A percentile compares a stretch with the other conserved stretches of the same genome.
Evolutionary conservation across 1,140 invertebrate genomes (phyloP).

Genomic region (Papilio helenus): DNA sequence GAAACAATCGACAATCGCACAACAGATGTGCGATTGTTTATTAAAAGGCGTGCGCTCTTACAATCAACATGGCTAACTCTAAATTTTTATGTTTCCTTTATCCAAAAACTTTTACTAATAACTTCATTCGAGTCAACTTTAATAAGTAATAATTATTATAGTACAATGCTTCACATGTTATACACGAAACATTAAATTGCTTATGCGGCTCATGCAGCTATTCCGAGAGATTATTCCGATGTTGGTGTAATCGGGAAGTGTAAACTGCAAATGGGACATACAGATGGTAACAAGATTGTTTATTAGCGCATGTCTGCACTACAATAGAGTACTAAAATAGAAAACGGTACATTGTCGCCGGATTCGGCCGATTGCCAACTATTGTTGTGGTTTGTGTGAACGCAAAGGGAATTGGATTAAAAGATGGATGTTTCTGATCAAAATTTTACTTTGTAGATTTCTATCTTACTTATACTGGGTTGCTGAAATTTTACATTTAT

Average conservation of each 20-base stretch:
- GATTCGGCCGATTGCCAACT: constrained; percentile 35
- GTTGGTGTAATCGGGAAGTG: constrained; percentile 21
- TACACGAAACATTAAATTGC: constrained; percentile 13
- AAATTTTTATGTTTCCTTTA: no score
- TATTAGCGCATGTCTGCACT: constrained; percentile 31
- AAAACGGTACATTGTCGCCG: constrained; percentile 30
- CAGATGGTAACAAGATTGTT: constrained; percentile 35
- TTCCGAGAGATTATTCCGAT: constrained; percentile 22
- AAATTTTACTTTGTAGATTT: not conserved
- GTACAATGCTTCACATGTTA: not conserved
- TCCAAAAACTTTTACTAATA: no score
- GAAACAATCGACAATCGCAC: no score
- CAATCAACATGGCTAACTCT: no score
- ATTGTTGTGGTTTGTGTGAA: constrained; percentile 31
- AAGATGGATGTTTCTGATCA: not conserved
- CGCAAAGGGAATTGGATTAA: constrained; percentile 32
- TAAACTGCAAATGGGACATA: constrained; percentile 34
- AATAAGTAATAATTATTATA: not conserved
- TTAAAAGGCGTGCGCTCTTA: no score
- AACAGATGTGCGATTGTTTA: no score
- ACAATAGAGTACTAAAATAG: constrained; percentile 37
- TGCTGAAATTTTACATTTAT: no score
- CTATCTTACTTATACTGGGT: no score
- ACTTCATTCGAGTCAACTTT: not conserved
- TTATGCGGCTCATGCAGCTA: not conserved